Evolutionary conservation across 2,797 vertebrate species (phyloP), one percentile per base, ranked within the genome.

Genomic region (Etheostoma perlongum): DNA sequence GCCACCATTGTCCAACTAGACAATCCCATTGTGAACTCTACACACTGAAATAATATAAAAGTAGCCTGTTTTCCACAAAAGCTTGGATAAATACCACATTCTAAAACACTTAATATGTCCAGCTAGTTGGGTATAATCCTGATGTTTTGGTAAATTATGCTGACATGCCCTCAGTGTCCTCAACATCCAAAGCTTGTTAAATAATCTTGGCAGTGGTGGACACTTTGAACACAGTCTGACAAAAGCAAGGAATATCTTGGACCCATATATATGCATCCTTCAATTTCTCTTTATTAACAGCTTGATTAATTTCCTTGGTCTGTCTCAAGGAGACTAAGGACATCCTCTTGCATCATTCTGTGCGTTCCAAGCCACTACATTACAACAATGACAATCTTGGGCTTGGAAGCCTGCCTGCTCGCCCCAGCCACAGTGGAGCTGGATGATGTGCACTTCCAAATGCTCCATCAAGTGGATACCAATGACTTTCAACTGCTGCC

Each of bases 321-420:
- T 48, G 82, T 87, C 88, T 88, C 70, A 87, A 90, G 85, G 90
- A 93, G 81, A 88, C 68, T 14, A 6, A 52, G 76, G 76, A 84
- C 47, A 52, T 72, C 74, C 69, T 78, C 58, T 47, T 42, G 44
- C 69, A 64, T 76, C 40, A 46, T 67, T 74, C 42, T 12, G 52
- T 71, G 76, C 54, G 54, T 36, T 80, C 59, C 67, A 33, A 82
- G 71, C 70, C 51, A 63, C 67, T 58, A 61, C 78, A 82, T 80
- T 64, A 88, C 61, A 82, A 85, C 81, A 65, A 76, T 66, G 74
- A 85, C n/a, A 30, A 74, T 63, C 16, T 46, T 19, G 21, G 57
- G 63, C 46, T 79, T 84, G 88, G 82, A 86, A 75, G 69, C 57
- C 48, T 74, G 79, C 77, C 82, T 75, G 83, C 78, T 78, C 51